A percentile compares a stretch with the other conserved stretches of the same genome.
phyloP scores from a whole-genome alignment of 1,140 invertebrate species.

The Heliconius nattereri region DNA sequence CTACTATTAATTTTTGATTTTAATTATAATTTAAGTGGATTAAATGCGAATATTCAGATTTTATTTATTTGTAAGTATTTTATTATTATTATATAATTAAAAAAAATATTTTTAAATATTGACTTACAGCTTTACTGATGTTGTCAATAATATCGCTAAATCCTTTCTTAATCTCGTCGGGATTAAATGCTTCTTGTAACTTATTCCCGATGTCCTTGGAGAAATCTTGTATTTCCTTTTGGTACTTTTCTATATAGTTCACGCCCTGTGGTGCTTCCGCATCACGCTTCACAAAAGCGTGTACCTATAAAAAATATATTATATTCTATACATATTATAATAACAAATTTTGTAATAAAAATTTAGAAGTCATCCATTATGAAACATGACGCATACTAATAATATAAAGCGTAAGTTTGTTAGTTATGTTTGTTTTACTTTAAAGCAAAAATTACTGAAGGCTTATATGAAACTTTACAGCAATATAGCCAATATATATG shows the following conservation, averaged over 20 bases:
- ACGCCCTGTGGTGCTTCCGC: constrained; percentile 33
- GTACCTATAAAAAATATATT: constrained; percentile 45
- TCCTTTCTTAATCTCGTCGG: constrained; percentile 48
- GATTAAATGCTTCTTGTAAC: constrained; percentile 34
- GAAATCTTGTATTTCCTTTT: constrained; percentile 10
- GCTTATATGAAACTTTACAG: too few species aligned
- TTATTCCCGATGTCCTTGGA: constrained; percentile 22
- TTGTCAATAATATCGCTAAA: constrained; percentile 44
- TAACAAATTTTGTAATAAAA: not conserved
- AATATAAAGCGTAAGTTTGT: too few species aligned
- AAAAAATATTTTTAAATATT: not conserved
- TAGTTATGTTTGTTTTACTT: too few species aligned
- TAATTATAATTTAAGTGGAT: too few species aligned
- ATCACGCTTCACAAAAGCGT: constrained; percentile 64
- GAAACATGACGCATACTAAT: too few species aligned
- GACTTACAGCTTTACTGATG: constrained; percentile 45
- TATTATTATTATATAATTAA: too few species aligned
- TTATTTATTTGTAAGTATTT: too few species aligned
- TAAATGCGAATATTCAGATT: too few species aligned
- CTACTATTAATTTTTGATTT: too few species aligned
- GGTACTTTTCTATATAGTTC: constrained; percentile 35
- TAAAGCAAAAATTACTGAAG: too few species aligned
- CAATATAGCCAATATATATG: too few species aligned
- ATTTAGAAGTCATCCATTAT: too few species aligned
- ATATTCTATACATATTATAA: not conserved